Conservation (phyloP, 2,888 invertebrate species). For the Peribatodes rhomboidaria region DNA sequence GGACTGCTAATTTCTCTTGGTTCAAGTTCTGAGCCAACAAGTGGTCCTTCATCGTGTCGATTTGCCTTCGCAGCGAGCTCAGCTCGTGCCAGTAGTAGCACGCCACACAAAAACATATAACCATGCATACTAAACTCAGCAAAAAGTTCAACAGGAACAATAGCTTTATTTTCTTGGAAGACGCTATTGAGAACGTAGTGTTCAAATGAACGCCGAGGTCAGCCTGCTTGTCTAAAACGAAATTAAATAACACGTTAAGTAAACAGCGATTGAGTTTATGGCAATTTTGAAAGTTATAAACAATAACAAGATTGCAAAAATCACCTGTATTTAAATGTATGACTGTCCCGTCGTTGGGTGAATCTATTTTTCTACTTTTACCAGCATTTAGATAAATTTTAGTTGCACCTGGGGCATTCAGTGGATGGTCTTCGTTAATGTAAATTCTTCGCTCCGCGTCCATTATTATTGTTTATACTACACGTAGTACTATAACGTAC, state of each 20-base stretch:
- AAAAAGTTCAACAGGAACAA: slow-evolving; percentile 79
- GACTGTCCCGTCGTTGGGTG: slow-evolving; percentile 72
- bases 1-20: slow-evolving; percentile 60
- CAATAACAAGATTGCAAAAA: slow-evolving; percentile 38
- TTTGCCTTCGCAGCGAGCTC: slow-evolving; percentile 72
- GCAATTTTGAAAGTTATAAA: background rate
- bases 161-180: slow-evolving; percentile 83
- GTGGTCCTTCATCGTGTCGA: slow-evolving; percentile 74
- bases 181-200: slow-evolving; percentile 80
- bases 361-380: slow-evolving; percentile 71
- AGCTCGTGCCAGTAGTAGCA: slow-evolving; percentile 82
- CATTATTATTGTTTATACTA: slow-evolving; percentile 64
- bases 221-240: slow-evolving; percentile 73
- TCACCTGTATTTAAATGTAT: slow-evolving; percentile 83
- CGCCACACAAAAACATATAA: slow-evolving; percentile 73
- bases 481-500: slow-evolving; percentile 54
- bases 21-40: slow-evolving; percentile 65
- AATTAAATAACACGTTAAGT: slow-evolving; percentile 49
- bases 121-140: slow-evolving; percentile 74
- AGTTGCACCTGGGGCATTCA: slow-evolving; percentile 77
- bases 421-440: slow-evolving; percentile 76
- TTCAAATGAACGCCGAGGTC: slow-evolving; percentile 82
- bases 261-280: background rate
- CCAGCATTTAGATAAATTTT: slow-evolving; percentile 81
- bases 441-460: slow-evolving; percentile 77